Percentiles rank a stretch among this genome's conserved stretches.
These are phyloP conservation scores for Chrysodeixis includens DNA, from an alignment of 2,888 invertebrate genomes.

Conservation along the genomic window DNA sequence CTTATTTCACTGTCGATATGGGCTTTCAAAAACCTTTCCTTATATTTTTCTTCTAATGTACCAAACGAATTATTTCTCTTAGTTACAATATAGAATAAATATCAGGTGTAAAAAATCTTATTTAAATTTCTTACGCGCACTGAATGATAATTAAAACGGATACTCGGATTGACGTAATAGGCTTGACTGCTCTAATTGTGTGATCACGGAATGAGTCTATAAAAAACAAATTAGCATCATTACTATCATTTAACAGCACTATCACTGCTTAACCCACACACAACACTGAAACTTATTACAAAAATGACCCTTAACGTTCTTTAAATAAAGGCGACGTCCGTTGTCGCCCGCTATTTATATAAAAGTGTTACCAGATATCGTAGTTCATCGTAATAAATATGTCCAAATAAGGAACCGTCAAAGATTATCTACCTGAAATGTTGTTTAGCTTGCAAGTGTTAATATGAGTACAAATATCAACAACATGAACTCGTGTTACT, in stretches of 20 bases:
- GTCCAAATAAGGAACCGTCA: conserved; percentile 4
- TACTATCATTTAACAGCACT: not conserved
- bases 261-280: not conserved
- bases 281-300: not conserved
- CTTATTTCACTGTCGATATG: no score
- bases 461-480: not conserved
- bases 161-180: conserved; percentile 1
- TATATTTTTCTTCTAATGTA: no score
- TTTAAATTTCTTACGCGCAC: not conserved
- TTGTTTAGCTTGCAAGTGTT: conserved; percentile 1
- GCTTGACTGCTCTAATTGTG: conserved; percentile 1
- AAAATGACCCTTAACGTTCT: not conserved
- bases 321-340: not conserved
- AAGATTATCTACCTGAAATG: not conserved
- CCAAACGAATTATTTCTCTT: no score
- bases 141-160: not conserved
- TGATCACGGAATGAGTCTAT: not conserved
- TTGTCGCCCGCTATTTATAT: not conserved
- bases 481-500: not conserved
- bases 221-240: not conserved
- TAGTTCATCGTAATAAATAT: not conserved
- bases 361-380: not conserved
- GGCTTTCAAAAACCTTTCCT: no score
- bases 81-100: no score
- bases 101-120: not conserved